Conservation (phyloP, 2,113 vertebrate species). For the Lipotes vexillifer region DNA sequence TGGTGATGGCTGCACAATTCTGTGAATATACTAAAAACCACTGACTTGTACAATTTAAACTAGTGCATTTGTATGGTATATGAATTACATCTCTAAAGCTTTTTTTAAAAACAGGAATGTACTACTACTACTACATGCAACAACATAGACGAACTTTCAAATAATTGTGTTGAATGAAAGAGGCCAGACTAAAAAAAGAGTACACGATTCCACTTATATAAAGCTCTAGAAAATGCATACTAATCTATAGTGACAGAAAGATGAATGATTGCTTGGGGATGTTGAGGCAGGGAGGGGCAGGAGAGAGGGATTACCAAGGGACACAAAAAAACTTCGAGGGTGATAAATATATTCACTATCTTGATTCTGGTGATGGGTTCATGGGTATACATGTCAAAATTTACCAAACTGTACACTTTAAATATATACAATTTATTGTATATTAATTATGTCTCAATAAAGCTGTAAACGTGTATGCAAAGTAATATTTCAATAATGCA, state of each 20-base stretch:
- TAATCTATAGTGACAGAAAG: neutral
- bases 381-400: neutral
- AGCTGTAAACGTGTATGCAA: neutral
- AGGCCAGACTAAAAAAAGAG: neutral
- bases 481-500: neutral
- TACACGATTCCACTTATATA: neutral
- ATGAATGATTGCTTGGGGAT: neutral
- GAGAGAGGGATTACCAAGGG: neutral
- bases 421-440: neutral
- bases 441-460: neutral
- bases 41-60: neutral
- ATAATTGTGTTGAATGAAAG: neutral
- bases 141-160: neutral
- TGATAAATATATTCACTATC: neutral
- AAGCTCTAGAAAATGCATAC: neutral
- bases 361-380: neutral
- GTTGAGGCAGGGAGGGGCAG: neutral
- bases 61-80: neutral
- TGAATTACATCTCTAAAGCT: neutral
- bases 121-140: neutral
- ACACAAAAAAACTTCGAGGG: neutral
- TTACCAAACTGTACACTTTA: neutral
- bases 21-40: neutral
- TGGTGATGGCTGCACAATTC: neutral
- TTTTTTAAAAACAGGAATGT: neutral